Evolutionary conservation across 1,140 invertebrate species (phyloP).

Genomic region (Andricus grossulariae): DNA sequence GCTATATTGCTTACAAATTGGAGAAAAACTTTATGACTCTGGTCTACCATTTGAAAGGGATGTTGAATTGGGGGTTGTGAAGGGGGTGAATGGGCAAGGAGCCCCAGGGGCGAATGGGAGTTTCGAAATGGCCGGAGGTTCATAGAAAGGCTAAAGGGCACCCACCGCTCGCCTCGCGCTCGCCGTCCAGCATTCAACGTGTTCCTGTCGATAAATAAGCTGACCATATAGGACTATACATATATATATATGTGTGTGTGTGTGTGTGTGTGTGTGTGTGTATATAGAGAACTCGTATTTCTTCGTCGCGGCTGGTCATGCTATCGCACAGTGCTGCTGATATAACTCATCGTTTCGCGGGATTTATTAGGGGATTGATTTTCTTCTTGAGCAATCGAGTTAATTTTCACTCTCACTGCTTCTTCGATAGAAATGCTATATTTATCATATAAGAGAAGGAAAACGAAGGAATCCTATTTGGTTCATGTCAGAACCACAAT

Average conservation of each 20-base stretch:
- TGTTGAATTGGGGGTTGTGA: background rate
- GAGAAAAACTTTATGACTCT: background rate
- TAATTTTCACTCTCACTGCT: slow-evolving; percentile 57
- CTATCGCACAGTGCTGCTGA: slow-evolving; percentile 37
- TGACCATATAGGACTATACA: too few species aligned
- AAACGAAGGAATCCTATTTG: background rate
- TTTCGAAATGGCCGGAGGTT: too few species aligned
- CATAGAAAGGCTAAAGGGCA: too few species aligned
- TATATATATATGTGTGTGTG: too few species aligned
- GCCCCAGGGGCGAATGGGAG: too few species aligned
- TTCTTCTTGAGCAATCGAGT: slow-evolving; percentile 52
- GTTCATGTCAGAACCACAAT: background rate
- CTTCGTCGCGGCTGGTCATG: slow-evolving; percentile 47
- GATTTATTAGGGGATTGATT: slow-evolving; percentile 62
- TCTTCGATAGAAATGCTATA: slow-evolving; percentile 4
- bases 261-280: too few species aligned
- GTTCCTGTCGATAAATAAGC: too few species aligned
- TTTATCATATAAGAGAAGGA: background rate
- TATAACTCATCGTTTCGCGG: slow-evolving; percentile 44
- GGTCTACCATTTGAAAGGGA: background rate
- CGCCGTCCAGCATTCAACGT: too few species aligned
- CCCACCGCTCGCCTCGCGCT: too few species aligned
- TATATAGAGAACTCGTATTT: slow-evolving; percentile 54
- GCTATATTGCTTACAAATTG: slow-evolving; percentile 8
- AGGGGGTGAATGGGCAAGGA: too few species aligned